Evolutionary conservation across 2,888 invertebrate genomes (phyloP).

Genomic region (Latrodectus hesperus): DNA sequence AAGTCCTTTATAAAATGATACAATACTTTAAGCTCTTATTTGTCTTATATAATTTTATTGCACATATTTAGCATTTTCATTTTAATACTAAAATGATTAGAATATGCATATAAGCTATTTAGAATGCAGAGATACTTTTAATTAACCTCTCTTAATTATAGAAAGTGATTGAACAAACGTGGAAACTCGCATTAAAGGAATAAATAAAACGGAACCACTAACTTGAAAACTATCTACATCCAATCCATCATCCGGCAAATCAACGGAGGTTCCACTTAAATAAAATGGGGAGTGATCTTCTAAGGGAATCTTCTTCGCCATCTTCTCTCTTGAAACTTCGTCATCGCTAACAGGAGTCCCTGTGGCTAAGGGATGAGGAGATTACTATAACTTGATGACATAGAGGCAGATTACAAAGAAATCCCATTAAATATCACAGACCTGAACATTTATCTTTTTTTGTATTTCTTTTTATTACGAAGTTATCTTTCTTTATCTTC

Average conservation of each 20-base stretch:
- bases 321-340: constrained; percentile 55
- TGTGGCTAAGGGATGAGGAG: constrained; percentile 37
- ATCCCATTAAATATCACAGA: constrained; percentile 57
- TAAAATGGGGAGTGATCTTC: constrained; percentile 64
- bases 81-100: neutral
- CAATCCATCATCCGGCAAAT: constrained; percentile 65
- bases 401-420: constrained; percentile 41
- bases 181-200: neutral
- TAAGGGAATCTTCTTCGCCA: constrained; percentile 57
- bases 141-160: neutral
- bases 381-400: constrained; percentile 55
- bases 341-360: constrained; percentile 50
- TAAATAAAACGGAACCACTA: constrained; percentile 8
- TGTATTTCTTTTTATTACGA: constrained; percentile 22
- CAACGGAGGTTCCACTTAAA: constrained; percentile 62
- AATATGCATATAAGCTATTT: neutral
- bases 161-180: no score
- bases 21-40: no score
- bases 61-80: neutral
- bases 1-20: no score
- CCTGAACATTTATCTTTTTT: neutral
- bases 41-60: no score
- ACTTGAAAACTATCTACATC: constrained; percentile 63
- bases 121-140: neutral
- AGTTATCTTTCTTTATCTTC: constrained; percentile 4